Base-by-base conservation (phyloP, 1,140 invertebrate species). In the Homarus americanus region DNA sequence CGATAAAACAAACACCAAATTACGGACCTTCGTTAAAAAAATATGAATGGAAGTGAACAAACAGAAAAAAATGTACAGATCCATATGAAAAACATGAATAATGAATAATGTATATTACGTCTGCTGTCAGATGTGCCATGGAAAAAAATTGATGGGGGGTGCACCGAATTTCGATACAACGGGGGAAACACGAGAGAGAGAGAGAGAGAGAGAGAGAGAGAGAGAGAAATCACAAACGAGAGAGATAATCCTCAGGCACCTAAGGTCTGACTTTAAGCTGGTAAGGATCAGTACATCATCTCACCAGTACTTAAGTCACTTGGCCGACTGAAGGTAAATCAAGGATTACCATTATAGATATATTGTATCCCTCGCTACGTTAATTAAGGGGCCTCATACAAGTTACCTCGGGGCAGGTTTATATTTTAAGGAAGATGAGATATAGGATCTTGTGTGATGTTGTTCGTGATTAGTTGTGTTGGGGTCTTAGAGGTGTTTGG, bases 111-210 rank as follows among this genome's bases (percentile, higher is more conserved):
- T 69, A 69, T 10, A 69, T 69, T 69, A 69, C 32, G 24, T 69
- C 32, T 69, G 63, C 63, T 32, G n/a, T 28, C n/a, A 7, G 28
- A 69, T 32, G 32, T 9, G 63, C 63, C 24, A 32, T 69, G n/a
- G 5, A 72, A 49, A 32, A 44, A 84, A 76, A 86, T 34, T 15
- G 36, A 34, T 44, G 63, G 53, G n/a, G 58, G 63, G 38, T n/a
- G n/a, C n/a, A 66, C n/a, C n/a, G 76, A 86, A 76, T 76, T 75
- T 86, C 24, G 72, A 86, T 86, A 73, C 69, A 75, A 75, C 36
- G 72, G 32, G 32, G 15, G 36, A 40, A 24, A n/a, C 9, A 17
- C 0, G 73, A 76, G 73, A 40, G 73, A 76, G 73, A 76, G 36
- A 40, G 4, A 76, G 36, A 76, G 73, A 76, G 36, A 76, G 73